phyloP scores from a whole-genome alignment of 2,797 vertebrate genomes.

The Phoeniculus purpureus region DNA sequence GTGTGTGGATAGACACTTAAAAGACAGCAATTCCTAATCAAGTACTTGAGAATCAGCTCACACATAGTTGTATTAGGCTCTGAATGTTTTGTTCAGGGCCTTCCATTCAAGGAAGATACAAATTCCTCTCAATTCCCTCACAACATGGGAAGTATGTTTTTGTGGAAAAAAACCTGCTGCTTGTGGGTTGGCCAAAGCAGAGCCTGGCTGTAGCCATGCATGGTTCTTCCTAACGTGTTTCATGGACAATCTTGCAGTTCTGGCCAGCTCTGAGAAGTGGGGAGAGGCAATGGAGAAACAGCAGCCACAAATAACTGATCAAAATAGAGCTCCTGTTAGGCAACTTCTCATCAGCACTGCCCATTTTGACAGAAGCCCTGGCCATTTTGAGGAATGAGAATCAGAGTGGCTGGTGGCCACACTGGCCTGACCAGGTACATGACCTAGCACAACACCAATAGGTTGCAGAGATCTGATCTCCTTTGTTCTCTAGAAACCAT shows the following conservation, averaged over 20 bases:
- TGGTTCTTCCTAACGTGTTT: background rate
- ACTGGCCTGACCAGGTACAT: rapidly evolving
- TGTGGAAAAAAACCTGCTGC: background rate
- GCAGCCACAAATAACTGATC: background rate
- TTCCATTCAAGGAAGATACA: background rate
- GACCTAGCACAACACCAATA: background rate
- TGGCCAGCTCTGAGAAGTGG: background rate
- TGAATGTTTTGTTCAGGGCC: background rate
- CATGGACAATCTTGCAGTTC: background rate
- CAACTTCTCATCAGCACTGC: background rate
- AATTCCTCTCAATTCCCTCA: background rate
- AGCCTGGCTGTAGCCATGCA: background rate
- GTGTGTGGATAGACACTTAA: background rate
- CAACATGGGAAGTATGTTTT: background rate
- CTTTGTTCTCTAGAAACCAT: background rate
- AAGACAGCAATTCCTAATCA: background rate
- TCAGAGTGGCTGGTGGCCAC: background rate
- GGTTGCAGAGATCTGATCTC: background rate
- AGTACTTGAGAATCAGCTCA: background rate
- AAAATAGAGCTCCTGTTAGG: background rate
- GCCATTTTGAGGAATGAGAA: background rate
- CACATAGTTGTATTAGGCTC: background rate
- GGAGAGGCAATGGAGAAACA: background rate
- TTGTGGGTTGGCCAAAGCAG: background rate
- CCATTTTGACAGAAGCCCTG: background rate